phyloP scores from a whole-genome alignment of 1,140 invertebrate species.

The Drosophila nannoptera region DNA sequence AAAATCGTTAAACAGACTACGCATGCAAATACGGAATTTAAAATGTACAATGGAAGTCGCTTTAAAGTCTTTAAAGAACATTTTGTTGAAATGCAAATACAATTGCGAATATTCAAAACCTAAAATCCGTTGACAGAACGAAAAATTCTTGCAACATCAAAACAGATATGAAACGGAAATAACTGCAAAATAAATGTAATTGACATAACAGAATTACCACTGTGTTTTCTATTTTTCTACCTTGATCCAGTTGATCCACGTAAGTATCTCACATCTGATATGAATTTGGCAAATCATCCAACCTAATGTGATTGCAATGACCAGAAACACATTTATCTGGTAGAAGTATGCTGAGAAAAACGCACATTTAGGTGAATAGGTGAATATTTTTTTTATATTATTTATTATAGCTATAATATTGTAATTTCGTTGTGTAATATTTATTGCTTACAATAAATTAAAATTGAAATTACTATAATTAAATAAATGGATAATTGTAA shows the following conservation, averaged over 20 bases:
- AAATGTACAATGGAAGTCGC: slow-evolving; percentile 73
- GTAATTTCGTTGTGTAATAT: slow-evolving; percentile 34
- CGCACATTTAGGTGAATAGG: not conserved
- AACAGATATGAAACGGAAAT: slow-evolving; percentile 68
- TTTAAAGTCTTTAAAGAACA: slow-evolving; percentile 69
- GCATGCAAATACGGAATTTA: slow-evolving; percentile 74
- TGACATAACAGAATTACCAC: slow-evolving; percentile 64
- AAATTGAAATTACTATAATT: too few relatives aligned
- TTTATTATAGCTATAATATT: not conserved
- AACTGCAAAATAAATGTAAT: slow-evolving; percentile 77
- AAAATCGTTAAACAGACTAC: slow-evolving; percentile 63
- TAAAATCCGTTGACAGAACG: slow-evolving; percentile 60
- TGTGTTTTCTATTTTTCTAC: slow-evolving; percentile 1
- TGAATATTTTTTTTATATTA: not conserved
- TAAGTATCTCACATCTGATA: too few relatives aligned
- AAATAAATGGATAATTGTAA: slow-evolving; percentile 31
- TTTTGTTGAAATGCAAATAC: slow-evolving; percentile 60
- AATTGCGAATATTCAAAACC: slow-evolving; percentile 58
- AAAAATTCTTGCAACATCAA: slow-evolving; percentile 62
- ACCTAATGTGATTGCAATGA: too few relatives aligned
- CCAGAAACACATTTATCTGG: too few relatives aligned
- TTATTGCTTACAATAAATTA: slow-evolving; percentile 56
- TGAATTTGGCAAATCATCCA: too few relatives aligned
- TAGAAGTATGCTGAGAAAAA: too few relatives aligned
- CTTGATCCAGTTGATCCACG: too few relatives aligned